phyloP scores from a whole-genome alignment of 2,888 invertebrate genomes.

The Disparrhopalites patrizii region DNA sequence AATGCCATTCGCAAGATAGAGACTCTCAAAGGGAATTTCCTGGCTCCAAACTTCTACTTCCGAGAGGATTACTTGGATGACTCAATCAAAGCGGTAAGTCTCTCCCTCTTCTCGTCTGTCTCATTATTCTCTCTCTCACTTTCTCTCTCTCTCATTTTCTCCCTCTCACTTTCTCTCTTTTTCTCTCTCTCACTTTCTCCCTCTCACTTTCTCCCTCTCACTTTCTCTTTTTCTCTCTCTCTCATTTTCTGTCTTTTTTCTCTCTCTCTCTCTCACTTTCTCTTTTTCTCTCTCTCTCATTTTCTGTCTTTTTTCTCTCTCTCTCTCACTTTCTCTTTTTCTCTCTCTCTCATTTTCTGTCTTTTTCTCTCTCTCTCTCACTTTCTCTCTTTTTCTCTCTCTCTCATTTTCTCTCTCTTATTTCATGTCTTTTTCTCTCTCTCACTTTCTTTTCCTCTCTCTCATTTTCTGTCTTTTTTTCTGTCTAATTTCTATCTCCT shows the following conservation, averaged over 20 bases:
- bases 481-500: background rate
- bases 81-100: conserved; percentile 40
- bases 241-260: background rate
- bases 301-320: background rate
- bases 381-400: background rate
- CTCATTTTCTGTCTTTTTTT: background rate
- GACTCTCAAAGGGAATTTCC: conserved; percentile 51
- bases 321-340: background rate
- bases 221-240: background rate
- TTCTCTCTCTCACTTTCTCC: background rate
- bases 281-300: background rate
- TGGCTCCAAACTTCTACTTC: conserved; percentile 45
- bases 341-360: too few relatives aligned
- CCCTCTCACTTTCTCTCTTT: too few relatives aligned
- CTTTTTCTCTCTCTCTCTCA: background rate
- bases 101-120: background rate
- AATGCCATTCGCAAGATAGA: conserved; percentile 53
- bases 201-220: background rate
- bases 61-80: conserved; percentile 45
- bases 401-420: background rate
- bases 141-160: too few relatives aligned
- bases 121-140: background rate
- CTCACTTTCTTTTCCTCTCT: background rate
- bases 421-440: background rate
- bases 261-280: background rate